Evolutionary conservation across 2,888 invertebrate genomes (phyloP), one percentile per base, ranked within the genome.

Genomic region (Cephus spinipes): DNA sequence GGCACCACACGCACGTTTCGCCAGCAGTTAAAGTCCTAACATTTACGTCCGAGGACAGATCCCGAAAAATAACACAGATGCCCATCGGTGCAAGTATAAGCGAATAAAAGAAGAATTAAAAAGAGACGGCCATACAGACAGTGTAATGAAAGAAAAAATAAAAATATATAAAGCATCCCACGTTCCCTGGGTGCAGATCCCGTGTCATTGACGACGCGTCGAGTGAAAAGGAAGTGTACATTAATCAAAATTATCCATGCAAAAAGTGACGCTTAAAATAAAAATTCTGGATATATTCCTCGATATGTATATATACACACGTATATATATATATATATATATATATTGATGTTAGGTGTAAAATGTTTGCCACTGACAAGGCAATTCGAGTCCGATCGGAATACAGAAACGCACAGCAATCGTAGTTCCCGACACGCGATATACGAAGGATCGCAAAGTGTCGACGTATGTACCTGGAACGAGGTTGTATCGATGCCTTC

Each of bases 131-230:
- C 55, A 15, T 40, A 40, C 15, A 23, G 55, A 23, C 23, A 9
- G 23, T 55, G 23, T 23, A 23, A 9, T 2, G 55, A 15, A 55
- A 55, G 23, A 23, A 15, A 55, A 55, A 55, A 2, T 23, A 23
- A 55, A 55, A 55, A 23, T 23, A 9, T 2, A 2, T 23, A 55
- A 55, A 55, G 23, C 55, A 15, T 23, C 55, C 55, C 55, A 55
- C 9, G 68, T 34, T 34, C 31, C 34, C 34, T 76, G 75, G 74
- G 33, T 71, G 79, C 74, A 81, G 79, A 82, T 80, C 78, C 79
- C 80, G 75, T 79, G 79, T 81, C 81, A 83, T 83, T 83, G 82
- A 81, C 78, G 81, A 77, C 68, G 73, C 75, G 79, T 73, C 71
- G 79, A 79, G 79, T 80, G 80, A 80, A 75, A 80, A 80, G 78